Percentiles rank a stretch among this genome's conserved stretches.
Conservation (phyloP, 2,797 vertebrate genomes). For the Tauraco hartlaubi region DNA sequence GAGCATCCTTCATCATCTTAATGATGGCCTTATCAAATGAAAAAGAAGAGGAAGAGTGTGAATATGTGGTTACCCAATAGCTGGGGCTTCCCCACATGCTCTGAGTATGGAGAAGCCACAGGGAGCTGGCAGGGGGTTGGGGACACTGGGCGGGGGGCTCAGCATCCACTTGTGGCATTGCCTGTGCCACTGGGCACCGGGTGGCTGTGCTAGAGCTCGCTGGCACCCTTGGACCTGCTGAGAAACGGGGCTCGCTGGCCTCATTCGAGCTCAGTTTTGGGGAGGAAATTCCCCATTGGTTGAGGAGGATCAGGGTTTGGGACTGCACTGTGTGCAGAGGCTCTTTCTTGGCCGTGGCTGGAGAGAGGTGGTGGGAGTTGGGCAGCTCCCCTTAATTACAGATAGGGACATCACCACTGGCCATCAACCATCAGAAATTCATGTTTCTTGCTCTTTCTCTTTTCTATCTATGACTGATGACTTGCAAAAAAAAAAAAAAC, state of each 20-base stretch:
- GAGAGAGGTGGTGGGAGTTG: background rate
- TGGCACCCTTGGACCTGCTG: background rate
- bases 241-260: background rate
- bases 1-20: background rate
- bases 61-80: background rate
- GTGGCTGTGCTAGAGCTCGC: fast-evolving
- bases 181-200: fast-evolving
- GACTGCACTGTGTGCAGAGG: fast-evolving
- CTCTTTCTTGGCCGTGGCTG: background rate
- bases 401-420: background rate
- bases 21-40: background rate
- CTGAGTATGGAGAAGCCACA: background rate
- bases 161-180: background rate
- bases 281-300: background rate
- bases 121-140: background rate
- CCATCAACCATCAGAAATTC: background rate
- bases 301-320: background rate
- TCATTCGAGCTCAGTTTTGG: background rate
- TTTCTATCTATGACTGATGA: background rate
- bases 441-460: fast-evolving
- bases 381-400: background rate
- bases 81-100: background rate
- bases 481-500: background rate
- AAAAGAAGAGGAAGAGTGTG: background rate
- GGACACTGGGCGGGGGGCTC: background rate